phyloP scores from a whole-genome alignment of 2,888 invertebrate species.

The Campopleginae sp. region DNA sequence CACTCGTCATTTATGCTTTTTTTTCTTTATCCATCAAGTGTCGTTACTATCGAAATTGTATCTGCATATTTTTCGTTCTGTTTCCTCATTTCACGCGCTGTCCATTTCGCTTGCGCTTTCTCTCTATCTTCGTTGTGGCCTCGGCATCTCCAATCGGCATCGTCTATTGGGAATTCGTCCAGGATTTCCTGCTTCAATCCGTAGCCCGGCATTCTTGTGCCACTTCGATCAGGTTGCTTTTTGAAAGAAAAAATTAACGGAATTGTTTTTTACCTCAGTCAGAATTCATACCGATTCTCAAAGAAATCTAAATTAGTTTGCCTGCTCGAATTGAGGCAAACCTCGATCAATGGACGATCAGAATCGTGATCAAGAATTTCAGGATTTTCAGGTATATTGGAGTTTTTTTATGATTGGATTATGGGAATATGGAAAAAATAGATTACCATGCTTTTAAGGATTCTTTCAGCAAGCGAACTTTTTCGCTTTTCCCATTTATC shows the following conservation, averaged over 20 bases:
- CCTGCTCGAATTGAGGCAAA: neutral
- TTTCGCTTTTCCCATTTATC: constrained; percentile 70
- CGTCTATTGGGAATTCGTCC: constrained; percentile 68
- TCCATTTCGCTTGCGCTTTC: constrained; percentile 76
- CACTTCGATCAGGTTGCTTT: constrained; percentile 54
- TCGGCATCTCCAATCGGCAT: constrained; percentile 46
- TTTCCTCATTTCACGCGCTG: constrained; percentile 74
- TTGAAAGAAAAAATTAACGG: constrained; percentile 14
- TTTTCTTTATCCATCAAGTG: constrained; percentile 44
- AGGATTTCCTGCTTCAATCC: constrained; percentile 68
- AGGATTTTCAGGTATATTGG: neutral
- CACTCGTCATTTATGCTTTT: neutral
- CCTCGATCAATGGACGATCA: neutral
- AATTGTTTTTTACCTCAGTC: neutral
- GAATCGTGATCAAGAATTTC: neutral
- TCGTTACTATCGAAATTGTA: constrained; percentile 70
- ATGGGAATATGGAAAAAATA: neutral
- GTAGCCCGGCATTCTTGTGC: constrained; percentile 71
- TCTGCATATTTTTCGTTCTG: constrained; percentile 68
- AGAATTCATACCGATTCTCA: too few relatives aligned
- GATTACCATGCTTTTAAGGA: constrained; percentile 56
- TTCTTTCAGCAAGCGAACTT: constrained; percentile 66
- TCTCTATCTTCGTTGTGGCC: constrained; percentile 69
- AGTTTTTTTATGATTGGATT: neutral
- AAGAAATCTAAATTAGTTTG: too few relatives aligned